Conservation (phyloP, 1,140 invertebrate species). For the Mactra quadrangularis region DNA sequence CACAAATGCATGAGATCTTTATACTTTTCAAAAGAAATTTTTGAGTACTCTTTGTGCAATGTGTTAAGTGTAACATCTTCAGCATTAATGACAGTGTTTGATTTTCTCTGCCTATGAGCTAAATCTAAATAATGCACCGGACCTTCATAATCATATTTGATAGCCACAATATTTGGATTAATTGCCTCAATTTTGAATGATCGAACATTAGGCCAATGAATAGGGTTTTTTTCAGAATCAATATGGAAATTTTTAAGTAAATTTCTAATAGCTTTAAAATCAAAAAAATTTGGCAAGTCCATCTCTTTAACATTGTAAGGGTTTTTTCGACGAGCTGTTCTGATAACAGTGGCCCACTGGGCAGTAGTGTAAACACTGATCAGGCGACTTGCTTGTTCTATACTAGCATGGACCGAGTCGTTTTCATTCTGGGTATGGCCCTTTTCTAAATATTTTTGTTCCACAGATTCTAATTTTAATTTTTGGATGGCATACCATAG, state of each 20-base stretch:
- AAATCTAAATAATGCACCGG: slow-evolving; percentile 15
- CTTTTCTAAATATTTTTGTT: slow-evolving; percentile 50
- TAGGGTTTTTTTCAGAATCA: background rate
- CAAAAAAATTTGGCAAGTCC: slow-evolving; percentile 15
- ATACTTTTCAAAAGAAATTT: slow-evolving; percentile 23
- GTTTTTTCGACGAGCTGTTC: slow-evolving; percentile 7
- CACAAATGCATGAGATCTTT: slow-evolving; percentile 23
- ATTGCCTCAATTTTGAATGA: background rate
- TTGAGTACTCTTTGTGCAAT: background rate
- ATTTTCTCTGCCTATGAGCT: slow-evolving; percentile 3
- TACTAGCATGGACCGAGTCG: slow-evolving; percentile 12
- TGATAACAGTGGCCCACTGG: slow-evolving; percentile 26
- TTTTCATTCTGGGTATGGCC: slow-evolving; percentile 44
- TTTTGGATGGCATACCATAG: slow-evolving; percentile 27
- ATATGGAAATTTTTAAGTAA: slow-evolving; percentile 1
- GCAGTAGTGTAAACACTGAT: slow-evolving; percentile 1
- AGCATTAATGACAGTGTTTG: background rate
- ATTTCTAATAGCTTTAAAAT: slow-evolving; percentile 7
- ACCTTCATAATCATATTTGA: slow-evolving; percentile 28
- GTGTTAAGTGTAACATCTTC: slow-evolving; percentile 4
- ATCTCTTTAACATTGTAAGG: slow-evolving; percentile 22
- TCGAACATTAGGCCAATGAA: slow-evolving; percentile 5
- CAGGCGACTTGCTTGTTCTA: slow-evolving; percentile 11
- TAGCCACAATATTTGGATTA: slow-evolving; percentile 12
- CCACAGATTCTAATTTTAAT: slow-evolving; percentile 10